Conservation (phyloP, 2,113 vertebrate genomes). For the Labrus mixtus region DNA sequence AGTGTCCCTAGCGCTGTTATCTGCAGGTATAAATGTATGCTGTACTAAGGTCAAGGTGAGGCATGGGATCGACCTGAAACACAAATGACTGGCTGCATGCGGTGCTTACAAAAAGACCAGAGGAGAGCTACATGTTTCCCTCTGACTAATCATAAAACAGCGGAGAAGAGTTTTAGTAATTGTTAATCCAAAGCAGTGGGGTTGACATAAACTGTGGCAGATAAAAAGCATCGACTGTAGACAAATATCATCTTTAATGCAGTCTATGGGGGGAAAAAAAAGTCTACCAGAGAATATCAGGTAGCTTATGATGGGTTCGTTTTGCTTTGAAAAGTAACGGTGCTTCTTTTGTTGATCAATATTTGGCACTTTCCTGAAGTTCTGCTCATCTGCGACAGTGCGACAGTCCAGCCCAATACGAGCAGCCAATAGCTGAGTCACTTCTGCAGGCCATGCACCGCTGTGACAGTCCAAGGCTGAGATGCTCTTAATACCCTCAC, state of each 20-base stretch:
- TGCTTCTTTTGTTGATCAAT: slow-evolving; percentile 7
- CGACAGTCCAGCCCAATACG: neutral
- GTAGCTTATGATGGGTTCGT: neutral
- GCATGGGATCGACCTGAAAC: neutral
- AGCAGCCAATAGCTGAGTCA: slow-evolving; percentile 64
- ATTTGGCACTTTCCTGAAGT: slow-evolving; percentile 13
- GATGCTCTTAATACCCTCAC: slow-evolving; percentile 40
- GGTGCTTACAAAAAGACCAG: neutral
- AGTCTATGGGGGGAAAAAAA: no score
- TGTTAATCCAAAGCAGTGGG: neutral
- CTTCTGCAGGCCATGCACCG: slow-evolving; percentile 43
- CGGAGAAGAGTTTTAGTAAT: no score
- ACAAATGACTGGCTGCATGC: neutral
- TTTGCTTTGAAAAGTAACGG: neutral
- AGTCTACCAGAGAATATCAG: slow-evolving; percentile 11
- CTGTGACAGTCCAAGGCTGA: slow-evolving; percentile 43
- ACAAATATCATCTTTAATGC: neutral
- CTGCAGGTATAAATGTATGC: neutral
- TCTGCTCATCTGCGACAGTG: slow-evolving; percentile 15
- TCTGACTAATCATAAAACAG: no score
- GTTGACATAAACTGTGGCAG: neutral
- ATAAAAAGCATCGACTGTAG: neutral
- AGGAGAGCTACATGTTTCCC: no score
- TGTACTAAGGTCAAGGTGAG: slow-evolving; percentile 19
- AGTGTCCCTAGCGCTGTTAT: neutral